Evolutionary conservation across 2,797 vertebrate genomes (phyloP), one percentile per base, ranked within the genome.

Genomic region (Loriculus beryllinus): DNA sequence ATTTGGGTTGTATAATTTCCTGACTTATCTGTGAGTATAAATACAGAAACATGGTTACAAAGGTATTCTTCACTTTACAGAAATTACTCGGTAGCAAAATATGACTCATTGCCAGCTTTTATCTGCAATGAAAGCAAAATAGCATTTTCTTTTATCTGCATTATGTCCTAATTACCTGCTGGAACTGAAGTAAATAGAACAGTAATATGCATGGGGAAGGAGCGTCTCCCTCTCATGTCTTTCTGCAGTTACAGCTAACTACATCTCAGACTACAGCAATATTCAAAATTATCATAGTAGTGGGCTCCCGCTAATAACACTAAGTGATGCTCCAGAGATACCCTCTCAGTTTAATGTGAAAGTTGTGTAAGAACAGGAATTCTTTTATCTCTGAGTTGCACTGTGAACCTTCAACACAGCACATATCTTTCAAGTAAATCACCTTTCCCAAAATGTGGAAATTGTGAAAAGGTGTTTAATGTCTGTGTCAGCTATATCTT

Each of bases 1-100:
- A 77, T 92, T 95, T 92, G 47, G 59, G n/a, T 70, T 88, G 40
- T 89, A 10, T 91, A 40, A 86, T 80, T 92, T 94, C 72, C 74
- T 81, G 60, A 45, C 52, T 94, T 90, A 75, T 56, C 47, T 88
- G 85, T 79, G 22, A 37, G 35, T 81, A 63, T 87, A 90, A 96
- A 88, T 71, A 91, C 33, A 49, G 76, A 71, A 94, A 40, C 21
- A 22, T 28, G 56, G 75, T 62, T 80, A 79, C 39, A 72, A 19
- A 65, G 18, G 65, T 31, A 31, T 69, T 93, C 72, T 57, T 95
- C 62, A 35, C 17, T 62, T 72, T 14, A 56, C 42, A 82, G 59
- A 88, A 91, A 67, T 77, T 74, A 78, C 56, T 69, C 63, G 57
- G 60, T 82, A 56, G 74, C 51, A 63, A 93, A 76, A 47, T 74